A percentile compares a stretch with the other conserved stretches of the same genome.
Conservation (phyloP, 2,797 vertebrate species). For the Onychomys leucogaster region DNA sequence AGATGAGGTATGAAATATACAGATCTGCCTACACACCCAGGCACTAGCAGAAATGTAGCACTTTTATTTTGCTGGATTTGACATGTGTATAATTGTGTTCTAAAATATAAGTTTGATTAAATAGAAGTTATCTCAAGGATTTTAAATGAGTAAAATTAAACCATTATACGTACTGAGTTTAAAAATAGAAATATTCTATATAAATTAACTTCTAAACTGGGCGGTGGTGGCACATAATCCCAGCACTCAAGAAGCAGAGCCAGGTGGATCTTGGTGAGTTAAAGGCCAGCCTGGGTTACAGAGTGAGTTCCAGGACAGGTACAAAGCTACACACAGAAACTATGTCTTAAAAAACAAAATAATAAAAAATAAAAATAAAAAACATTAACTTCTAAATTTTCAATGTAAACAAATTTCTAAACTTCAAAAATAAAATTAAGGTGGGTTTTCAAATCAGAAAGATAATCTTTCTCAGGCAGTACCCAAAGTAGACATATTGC, state of each 20-base stretch:
- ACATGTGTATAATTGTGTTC: background rate
- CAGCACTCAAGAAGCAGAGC: no score
- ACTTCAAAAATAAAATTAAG: background rate
- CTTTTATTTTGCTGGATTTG: background rate
- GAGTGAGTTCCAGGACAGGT: no score
- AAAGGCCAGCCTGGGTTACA: no score
- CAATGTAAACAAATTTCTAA: background rate
- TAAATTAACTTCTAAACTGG: background rate
- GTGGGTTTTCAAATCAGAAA: background rate
- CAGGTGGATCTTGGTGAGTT: no score
- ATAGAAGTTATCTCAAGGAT: background rate
- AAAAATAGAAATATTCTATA: background rate
- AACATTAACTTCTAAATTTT: conserved; percentile 1
- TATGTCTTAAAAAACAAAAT: no score
- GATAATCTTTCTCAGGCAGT: background rate
- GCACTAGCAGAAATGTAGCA: background rate
- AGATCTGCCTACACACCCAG: background rate
- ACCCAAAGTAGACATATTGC: background rate
- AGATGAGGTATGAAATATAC: background rate
- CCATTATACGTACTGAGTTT: background rate
- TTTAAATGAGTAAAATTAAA: background rate
- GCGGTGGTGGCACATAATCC: no score
- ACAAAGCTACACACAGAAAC: no score
- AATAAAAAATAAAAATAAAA: no score
- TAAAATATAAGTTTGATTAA: background rate